Evolutionary conservation across 2,797 vertebrate species (phyloP).

Genomic region (Halcyon badia): DNA sequence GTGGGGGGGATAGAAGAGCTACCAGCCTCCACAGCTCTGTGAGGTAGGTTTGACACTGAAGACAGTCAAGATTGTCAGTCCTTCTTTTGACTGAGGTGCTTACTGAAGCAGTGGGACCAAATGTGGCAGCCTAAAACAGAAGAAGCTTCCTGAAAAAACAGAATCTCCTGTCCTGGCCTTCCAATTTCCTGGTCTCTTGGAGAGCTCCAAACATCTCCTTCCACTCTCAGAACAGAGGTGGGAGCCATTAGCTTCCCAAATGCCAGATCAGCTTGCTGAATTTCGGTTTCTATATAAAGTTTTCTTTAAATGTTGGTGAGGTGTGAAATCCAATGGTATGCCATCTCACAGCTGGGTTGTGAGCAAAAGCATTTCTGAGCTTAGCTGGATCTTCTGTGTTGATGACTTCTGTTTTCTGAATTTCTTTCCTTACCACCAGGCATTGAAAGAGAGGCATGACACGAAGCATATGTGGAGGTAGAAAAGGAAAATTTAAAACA

Average conservation of each 20-base stretch:
- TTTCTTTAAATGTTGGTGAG: background rate
- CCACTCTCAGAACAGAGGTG: rapidly evolving
- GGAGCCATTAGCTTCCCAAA: background rate
- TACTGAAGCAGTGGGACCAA: background rate
- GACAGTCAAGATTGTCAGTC: background rate
- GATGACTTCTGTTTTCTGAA: background rate
- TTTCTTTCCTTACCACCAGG: background rate
- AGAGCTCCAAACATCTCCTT: background rate
- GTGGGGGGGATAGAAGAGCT: background rate
- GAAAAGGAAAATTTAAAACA: background rate
- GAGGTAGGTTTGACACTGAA: background rate
- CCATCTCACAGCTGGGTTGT: background rate
- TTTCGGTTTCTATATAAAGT: background rate
- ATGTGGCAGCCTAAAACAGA: background rate
- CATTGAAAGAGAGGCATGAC: background rate
- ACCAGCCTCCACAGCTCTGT: background rate
- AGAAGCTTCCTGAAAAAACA: background rate
- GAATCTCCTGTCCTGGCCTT: background rate
- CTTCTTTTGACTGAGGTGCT: background rate
- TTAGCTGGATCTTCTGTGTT: background rate
- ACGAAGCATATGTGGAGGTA: background rate
- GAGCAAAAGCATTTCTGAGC: background rate
- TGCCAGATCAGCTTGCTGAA: background rate
- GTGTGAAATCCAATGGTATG: background rate
- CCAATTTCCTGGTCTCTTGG: background rate